A percentile compares a stretch with the other conserved stretches of the same genome.
These are phyloP conservation scores for Xanthia togata DNA, from an alignment of 2,888 invertebrate species.

Conservation along the genomic window DNA sequence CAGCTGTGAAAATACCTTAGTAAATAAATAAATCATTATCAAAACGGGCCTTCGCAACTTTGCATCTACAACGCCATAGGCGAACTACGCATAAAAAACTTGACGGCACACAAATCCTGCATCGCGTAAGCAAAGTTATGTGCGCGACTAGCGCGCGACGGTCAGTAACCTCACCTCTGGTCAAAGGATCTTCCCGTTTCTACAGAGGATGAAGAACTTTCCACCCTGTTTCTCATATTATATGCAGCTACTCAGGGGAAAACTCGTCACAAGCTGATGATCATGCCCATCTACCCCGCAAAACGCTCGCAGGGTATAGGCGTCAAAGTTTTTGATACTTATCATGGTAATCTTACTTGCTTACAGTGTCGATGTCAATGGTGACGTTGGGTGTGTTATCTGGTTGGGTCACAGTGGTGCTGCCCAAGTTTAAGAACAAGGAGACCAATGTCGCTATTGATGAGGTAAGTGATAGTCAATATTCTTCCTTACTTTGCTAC, in stretches of 20 bases:
- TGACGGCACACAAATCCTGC: too few species aligned
- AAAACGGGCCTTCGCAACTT: background rate
- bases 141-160: background rate
- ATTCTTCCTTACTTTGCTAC: background rate
- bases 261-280: background rate
- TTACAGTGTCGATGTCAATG: conserved; percentile 83
- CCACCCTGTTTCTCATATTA: background rate
- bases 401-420: conserved; percentile 81
- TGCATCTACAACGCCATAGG: background rate
- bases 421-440: conserved; percentile 78
- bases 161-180: background rate
- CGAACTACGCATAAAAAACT: background rate
- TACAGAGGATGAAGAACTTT: background rate
- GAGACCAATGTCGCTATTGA: conserved; percentile 76
- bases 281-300: background rate
- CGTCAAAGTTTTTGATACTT: background rate
- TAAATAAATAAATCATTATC: background rate
- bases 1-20: too few species aligned
- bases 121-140: too few species aligned
- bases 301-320: background rate
- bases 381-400: conserved; percentile 80
- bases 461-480: conserved; percentile 71
- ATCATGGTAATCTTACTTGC: conserved; percentile 43
- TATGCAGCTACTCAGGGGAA: background rate
- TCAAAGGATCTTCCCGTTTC: background rate